phyloP scores from a whole-genome alignment of 2,797 vertebrate species.

The Acipenser ruthenus region DNA sequence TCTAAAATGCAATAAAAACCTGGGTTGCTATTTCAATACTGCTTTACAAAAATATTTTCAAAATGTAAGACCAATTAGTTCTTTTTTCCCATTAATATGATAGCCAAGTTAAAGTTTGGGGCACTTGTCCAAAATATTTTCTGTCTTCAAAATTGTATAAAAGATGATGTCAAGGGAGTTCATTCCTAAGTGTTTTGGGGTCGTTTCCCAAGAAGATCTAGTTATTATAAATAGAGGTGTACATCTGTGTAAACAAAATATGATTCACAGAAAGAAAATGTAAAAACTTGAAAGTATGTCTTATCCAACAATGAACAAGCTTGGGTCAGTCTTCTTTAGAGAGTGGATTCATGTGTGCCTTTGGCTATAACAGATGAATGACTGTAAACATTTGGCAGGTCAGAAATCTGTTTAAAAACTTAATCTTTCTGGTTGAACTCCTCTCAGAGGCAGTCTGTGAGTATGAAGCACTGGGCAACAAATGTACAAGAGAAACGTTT shows the following conservation, averaged over 20 bases:
- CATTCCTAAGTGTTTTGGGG: constrained; percentile 34
- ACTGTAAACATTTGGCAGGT: constrained; percentile 34
- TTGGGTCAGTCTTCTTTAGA: constrained; percentile 29
- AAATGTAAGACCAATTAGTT: constrained; percentile 15
- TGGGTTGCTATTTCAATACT: constrained; percentile 10
- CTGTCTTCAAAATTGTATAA: constrained; percentile 47
- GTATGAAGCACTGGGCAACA: constrained; percentile 43
- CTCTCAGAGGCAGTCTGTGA: constrained; percentile 35
- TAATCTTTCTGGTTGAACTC: constrained; percentile 42
- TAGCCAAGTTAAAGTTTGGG: constrained; percentile 40
- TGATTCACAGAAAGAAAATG: constrained; percentile 20
- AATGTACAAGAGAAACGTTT: not conserved
- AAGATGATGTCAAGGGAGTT: constrained; percentile 42
- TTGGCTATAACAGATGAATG: constrained; percentile 30
- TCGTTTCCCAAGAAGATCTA: constrained; percentile 35
- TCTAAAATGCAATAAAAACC: too few relatives aligned
- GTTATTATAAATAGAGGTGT: constrained; percentile 39
- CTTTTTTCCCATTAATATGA: constrained; percentile 51
- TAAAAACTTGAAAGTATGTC: not conserved
- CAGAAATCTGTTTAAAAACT: constrained; percentile 43
- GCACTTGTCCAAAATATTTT: constrained; percentile 36
- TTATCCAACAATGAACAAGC: constrained; percentile 24
- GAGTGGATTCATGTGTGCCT: too few relatives aligned
- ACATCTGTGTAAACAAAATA: constrained; percentile 62
- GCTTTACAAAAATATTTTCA: constrained; percentile 27